A percentile compares a stretch with the other conserved stretches of the same genome.
phyloP scores from a whole-genome alignment of 2,888 invertebrate species.

The Drosophila mimica region DNA sequence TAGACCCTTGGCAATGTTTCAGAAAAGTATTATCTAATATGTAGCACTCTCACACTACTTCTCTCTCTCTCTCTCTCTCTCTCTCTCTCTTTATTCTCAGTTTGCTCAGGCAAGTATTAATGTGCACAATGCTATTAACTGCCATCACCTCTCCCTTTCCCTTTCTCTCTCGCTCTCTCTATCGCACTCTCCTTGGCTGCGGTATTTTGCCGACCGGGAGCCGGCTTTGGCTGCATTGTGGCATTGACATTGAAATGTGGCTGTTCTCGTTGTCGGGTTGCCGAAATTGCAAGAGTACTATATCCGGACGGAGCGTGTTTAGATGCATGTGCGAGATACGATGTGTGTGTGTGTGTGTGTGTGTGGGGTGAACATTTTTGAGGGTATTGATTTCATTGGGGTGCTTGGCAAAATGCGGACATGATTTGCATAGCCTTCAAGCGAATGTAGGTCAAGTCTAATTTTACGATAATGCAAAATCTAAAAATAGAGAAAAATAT shows the following conservation, averaged over 20 bases:
- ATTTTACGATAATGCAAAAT: conserved; percentile 42
- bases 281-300: conserved; percentile 44
- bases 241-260: conserved; percentile 51
- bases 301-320: conserved; percentile 15
- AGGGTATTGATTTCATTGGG: conserved; percentile 49
- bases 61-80: conserved; percentile 1
- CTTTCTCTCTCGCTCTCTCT: not conserved
- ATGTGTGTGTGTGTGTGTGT: not conserved
- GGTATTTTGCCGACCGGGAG: conserved; percentile 14
- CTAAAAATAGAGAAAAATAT: conserved; percentile 13
- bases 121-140: conserved; percentile 15
- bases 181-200: conserved; percentile 1
- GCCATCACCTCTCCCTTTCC: not conserved
- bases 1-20: conserved; percentile 54
- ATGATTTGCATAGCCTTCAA: conserved; percentile 8
- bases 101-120: conserved; percentile 1
- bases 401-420: conserved; percentile 27
- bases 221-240: conserved; percentile 29
- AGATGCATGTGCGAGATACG: conserved; percentile 16
- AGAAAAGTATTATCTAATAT: conserved; percentile 56
- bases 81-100: not conserved
- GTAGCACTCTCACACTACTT: conserved; percentile 2
- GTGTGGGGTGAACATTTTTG: conserved; percentile 2
- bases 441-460: conserved; percentile 56
- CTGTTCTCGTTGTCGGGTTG: conserved; percentile 30